Percentiles rank a stretch among this genome's conserved stretches.
Evolutionary conservation across 2,113 vertebrate genomes (phyloP).

Genomic region (Tetrax tetrax): DNA sequence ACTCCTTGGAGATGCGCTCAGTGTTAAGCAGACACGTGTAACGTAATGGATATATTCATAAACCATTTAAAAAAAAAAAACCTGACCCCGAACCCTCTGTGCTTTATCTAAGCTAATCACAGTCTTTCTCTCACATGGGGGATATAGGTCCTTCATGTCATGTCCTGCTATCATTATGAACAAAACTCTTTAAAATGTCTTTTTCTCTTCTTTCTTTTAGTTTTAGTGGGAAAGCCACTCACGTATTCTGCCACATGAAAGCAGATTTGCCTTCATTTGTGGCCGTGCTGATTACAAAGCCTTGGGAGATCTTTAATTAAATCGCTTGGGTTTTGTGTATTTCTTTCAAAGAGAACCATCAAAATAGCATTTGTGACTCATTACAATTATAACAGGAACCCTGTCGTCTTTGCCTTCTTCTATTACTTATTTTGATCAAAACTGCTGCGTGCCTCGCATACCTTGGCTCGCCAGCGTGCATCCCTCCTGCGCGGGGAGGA

Average conservation of each 20-base stretch:
- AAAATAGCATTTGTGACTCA: constrained; percentile 75
- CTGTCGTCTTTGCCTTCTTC: background rate
- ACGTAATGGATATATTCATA: background rate
- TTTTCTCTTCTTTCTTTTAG: background rate
- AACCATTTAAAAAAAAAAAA: background rate
- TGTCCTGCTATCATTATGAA: background rate
- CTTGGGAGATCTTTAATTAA: constrained; percentile 74
- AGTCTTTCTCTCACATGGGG: background rate
- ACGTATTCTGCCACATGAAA: constrained; percentile 69
- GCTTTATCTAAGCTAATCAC: background rate
- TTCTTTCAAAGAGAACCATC: constrained; percentile 73
- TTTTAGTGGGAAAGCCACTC: constrained; percentile 1
- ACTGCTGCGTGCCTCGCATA: background rate
- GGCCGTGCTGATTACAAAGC: constrained; percentile 74
- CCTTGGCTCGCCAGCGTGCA: background rate
- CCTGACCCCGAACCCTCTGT: rapidly evolving
- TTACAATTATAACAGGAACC: constrained; percentile 34
- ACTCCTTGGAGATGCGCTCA: background rate
- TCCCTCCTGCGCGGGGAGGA: background rate
- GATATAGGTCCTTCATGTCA: background rate
- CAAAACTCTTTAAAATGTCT: background rate
- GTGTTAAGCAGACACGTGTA: background rate
- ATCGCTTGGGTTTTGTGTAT: constrained; percentile 45
- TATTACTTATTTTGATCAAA: background rate
- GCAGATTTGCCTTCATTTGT: constrained; percentile 39